Conservation (phyloP, 2,797 vertebrate species). For the Gymnothorax reevesii region DNA sequence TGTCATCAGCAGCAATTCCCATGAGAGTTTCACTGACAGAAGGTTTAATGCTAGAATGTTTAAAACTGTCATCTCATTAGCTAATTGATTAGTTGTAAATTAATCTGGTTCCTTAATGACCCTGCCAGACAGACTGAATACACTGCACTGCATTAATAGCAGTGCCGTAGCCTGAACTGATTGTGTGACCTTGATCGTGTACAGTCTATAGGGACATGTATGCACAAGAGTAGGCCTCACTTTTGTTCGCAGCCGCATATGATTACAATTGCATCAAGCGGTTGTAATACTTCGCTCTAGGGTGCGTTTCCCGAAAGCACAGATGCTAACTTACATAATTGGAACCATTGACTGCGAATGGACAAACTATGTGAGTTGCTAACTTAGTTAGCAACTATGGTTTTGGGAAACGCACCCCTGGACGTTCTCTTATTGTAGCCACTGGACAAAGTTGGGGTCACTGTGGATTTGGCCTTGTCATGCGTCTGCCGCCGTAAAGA, state of each 20-base stretch:
- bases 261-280: not conserved
- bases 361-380: too few relatives aligned
- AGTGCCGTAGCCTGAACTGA: not conserved
- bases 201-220: not conserved
- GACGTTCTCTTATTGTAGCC: too few relatives aligned
- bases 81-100: constrained; percentile 16
- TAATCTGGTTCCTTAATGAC: not conserved
- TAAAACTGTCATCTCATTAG: constrained; percentile 6
- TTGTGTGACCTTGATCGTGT: not conserved
- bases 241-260: too few relatives aligned
- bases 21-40: not conserved
- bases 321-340: too few relatives aligned
- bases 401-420: too few relatives aligned
- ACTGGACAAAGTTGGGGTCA: too few relatives aligned
- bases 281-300: not conserved
- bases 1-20: constrained; percentile 23
- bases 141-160: not conserved
- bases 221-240: not conserved
- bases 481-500: too few relatives aligned
- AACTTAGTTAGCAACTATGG: too few relatives aligned
- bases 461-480: too few relatives aligned
- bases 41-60: constrained; percentile 5
- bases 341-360: too few relatives aligned
- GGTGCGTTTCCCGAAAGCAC: too few relatives aligned
- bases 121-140: not conserved